These are phyloP conservation scores for Caenorhabditis japonica DNA, from an alignment of 2,888 invertebrate genomes.

Conservation along the genomic window DNA sequence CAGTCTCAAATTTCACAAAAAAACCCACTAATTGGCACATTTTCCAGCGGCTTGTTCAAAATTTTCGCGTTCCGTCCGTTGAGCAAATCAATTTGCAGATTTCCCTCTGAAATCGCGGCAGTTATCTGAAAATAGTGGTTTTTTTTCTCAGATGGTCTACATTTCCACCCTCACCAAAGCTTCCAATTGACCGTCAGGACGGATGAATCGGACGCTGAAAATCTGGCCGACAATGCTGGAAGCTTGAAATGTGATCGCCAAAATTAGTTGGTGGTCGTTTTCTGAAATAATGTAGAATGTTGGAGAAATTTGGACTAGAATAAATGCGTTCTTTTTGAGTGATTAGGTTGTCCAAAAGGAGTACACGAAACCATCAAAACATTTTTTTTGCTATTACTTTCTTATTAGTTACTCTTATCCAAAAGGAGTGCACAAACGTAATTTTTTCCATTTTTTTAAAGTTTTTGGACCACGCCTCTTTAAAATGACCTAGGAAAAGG, in stretches of 20 bases:
- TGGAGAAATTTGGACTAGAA: too few relatives aligned
- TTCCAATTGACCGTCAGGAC: conserved; percentile 43
- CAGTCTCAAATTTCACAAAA: not conserved
- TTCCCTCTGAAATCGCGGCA: conserved; percentile 31
- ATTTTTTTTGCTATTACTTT: too few relatives aligned
- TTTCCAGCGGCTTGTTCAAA: conserved; percentile 54
- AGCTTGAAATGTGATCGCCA: conserved; percentile 46
- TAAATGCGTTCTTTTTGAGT: too few relatives aligned
- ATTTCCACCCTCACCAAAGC: conserved; percentile 29
- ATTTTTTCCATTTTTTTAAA: too few relatives aligned
- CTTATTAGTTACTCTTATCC: too few relatives aligned
- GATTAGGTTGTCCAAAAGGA: too few relatives aligned
- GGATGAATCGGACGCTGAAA: conserved; percentile 47
- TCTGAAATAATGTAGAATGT: too few relatives aligned
- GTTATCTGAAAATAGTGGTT: conserved; percentile 27
- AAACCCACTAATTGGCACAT: conserved; percentile 51
- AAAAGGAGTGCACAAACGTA: too few relatives aligned
- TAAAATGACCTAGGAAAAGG: too few relatives aligned
- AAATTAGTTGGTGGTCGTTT: conserved; percentile 37
- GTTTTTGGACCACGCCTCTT: too few relatives aligned
- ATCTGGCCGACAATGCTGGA: conserved; percentile 50
- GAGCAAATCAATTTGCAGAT: conserved; percentile 46
- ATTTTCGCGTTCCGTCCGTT: conserved; percentile 23
- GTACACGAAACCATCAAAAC: too few relatives aligned
- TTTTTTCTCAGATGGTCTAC: too few relatives aligned